phyloP scores from a whole-genome alignment of 2,113 vertebrate species.

The Odobenus rosmarus region DNA sequence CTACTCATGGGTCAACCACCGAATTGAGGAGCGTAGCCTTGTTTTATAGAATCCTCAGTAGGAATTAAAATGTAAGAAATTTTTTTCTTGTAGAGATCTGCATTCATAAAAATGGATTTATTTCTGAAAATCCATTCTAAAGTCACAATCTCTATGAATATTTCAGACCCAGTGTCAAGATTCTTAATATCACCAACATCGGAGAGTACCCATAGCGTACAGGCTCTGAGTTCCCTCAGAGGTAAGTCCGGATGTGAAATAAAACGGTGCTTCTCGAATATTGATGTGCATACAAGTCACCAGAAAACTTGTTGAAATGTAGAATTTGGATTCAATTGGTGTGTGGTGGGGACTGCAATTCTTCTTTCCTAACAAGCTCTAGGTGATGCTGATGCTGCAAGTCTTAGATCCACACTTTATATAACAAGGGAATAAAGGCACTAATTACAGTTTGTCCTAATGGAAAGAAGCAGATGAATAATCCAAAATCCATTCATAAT shows the following conservation, averaged over 20 bases:
- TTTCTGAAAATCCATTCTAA: slow-evolving; percentile 38
- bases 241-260: neutral
- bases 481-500: slow-evolving; percentile 7
- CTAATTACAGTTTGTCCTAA: neutral
- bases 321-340: neutral
- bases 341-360: neutral
- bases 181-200: neutral
- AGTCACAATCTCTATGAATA: neutral
- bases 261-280: neutral
- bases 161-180: slow-evolving; percentile 11
- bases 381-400: neutral
- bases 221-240: neutral
- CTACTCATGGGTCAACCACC: neutral
- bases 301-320: neutral
- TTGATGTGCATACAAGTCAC: neutral
- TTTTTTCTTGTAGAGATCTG: neutral
- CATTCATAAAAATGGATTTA: neutral
- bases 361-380: neutral
- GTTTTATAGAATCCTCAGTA: neutral
- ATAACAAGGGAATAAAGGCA: neutral
- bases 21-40: neutral
- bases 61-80: neutral
- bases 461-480: neutral
- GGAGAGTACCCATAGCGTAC: neutral
- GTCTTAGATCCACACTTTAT: neutral